Evolutionary conservation across 2,888 invertebrate species (phyloP).

Genomic region (Eumerus sabulonum): DNA sequence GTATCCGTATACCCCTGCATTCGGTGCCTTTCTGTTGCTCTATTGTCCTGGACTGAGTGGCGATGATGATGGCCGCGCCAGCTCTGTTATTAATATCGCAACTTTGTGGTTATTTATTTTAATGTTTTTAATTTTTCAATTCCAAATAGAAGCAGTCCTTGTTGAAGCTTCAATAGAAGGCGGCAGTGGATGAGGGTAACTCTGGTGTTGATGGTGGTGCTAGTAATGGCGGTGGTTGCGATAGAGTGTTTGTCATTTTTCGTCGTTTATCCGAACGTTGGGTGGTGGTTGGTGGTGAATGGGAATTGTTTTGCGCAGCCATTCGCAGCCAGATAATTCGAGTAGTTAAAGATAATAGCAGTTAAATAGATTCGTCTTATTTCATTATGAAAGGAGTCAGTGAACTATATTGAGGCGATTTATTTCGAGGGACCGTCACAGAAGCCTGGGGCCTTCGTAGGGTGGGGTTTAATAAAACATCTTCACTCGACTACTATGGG

Average conservation of each 20-base stretch:
- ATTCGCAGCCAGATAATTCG: conserved; percentile 67
- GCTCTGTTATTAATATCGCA: conserved; percentile 67
- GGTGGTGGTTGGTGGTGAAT: conserved; percentile 33
- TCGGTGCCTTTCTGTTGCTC: conserved; percentile 51
- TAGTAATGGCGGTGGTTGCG: conserved; percentile 36
- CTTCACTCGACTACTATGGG: too few species aligned
- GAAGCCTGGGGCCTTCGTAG: neutral
- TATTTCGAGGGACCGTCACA: conserved; percentile 37
- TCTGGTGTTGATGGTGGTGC: neutral
- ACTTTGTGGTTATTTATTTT: conserved; percentile 71
- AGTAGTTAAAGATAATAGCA: conserved; percentile 70
- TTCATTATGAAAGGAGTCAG: conserved; percentile 64
- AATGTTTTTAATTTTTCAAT: conserved; percentile 71
- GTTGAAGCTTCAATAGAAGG: conserved; percentile 60
- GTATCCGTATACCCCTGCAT: conserved; percentile 47
- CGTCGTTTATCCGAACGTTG: conserved; percentile 25
- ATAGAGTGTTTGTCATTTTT: conserved; percentile 66
- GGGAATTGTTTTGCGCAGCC: conserved; percentile 63
- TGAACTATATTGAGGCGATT: conserved; percentile 63
- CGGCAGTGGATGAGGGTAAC: conserved; percentile 7
- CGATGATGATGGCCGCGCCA: too few species aligned
- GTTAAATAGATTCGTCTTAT: conserved; percentile 69
- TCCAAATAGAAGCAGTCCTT: conserved; percentile 54
- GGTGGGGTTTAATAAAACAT: too few species aligned
- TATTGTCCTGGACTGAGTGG: conserved; percentile 11